Base-by-base conservation (phyloP, 2,797 vertebrate species). In the Clangula hyemalis region DNA sequence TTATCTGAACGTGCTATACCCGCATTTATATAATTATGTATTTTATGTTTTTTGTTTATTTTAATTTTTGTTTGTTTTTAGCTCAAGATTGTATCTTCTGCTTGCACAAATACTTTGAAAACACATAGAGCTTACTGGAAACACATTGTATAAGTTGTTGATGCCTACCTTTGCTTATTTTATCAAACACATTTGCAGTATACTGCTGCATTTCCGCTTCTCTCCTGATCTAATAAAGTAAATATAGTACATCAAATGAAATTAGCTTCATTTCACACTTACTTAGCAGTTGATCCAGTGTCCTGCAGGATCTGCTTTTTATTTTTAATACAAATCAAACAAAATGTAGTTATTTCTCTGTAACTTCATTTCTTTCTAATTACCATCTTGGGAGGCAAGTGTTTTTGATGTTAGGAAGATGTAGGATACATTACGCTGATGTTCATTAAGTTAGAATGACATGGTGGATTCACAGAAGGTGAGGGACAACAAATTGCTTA, bases 231-330 rank as follows among this genome's bases (percentile, higher is more conserved):
- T 85, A 77, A 64, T 89, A 60, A 56, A 93, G 27, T 89, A 94
- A 96, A 96, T 96, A 85, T 69, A 94, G 79, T 74, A 60, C 25
- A 93, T 70, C 39, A 91, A 90, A 92, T 97, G 73, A 91, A 79
- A 87, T 88, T 53, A 77, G 19, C 32, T 75, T 85, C 16, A 74
- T 87, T 94, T 90, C 53, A 51, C 78, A 71, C 34, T 93, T 89
- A n/a, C 11, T 78, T 30, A 51, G 17, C 68, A 77, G 87, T 83
- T 41, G 54, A 89, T 83, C 22, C 41, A 85, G 13, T 70, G 71
- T 79, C 64, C 53, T 95, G 49, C 36, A 93, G 81, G 45, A 70
- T 92, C 57, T 70, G 22, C 60, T 56, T 78, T 93, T 90, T 95
- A 85, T 93, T 94, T 95, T 90, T 85, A 71, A 94, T 94, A 56